Evolutionary conservation across 92 coral and sea anemone species (phyloP), one percentile per base, ranked within the genome.

Genomic region (Palythoa heliodiscus): DNA sequence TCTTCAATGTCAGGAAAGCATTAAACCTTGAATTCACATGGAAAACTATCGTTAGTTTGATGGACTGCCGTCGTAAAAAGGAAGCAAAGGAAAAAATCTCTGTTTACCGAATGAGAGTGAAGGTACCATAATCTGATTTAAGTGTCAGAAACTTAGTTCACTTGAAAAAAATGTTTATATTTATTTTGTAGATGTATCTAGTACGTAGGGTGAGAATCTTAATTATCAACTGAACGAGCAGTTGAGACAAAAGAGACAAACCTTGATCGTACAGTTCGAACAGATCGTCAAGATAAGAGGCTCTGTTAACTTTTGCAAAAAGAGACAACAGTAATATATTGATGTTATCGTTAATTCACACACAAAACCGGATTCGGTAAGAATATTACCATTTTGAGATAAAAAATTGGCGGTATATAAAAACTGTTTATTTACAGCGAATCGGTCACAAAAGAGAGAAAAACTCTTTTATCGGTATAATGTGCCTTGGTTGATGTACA

Each of bases 341-440:
- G 74, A 80, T 80, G 39, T 48, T 80, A 80, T 80, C 84, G 43
- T 43, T 22, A 66, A 15, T 64, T 80, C 63, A 47, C 43, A 23
- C 58, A 23, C 84, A 80, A 11, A 47, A 66, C 84, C 55, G 83
- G 84, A 80, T 63, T 54, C 52, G 25, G 50, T 24, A 47, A 80
- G 23, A 64, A 79, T 39, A 35, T 63, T 79, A 79, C 84, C 73
- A 79, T 17, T 7, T 54, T 16, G 15, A 22, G 81, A 76, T 52
- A 54, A 52, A 75, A 66, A 60, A 60, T 47, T 66, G 38, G 54
- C 74, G 14, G 73, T 25, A 19, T 64, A 64, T 60, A 80, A 66
- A 29, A 80, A 80, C 10, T 48, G 84, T 80, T 80, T 80, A 67
- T 80, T 66, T 63, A 64, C 84, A 23, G 73, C 25, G 60, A 64